These are phyloP conservation scores for Etia nguti DNA, from an alignment of 2,113 vertebrate species.

Conservation along the genomic window DNA sequence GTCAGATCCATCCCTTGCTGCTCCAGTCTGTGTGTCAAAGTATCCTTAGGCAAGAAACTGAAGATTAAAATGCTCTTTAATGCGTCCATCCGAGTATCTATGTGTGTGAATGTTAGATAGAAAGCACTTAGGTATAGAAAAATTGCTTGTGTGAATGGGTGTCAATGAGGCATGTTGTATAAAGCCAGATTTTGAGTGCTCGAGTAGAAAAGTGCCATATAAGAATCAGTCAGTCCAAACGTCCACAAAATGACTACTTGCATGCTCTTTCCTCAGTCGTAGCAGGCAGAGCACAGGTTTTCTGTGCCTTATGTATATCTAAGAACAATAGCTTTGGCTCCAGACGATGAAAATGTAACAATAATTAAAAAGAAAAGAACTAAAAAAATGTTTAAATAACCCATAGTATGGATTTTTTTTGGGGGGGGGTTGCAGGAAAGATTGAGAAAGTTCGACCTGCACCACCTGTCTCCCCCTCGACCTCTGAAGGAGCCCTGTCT, in stretches of 20 bases:
- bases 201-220: neutral
- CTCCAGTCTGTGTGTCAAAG: neutral
- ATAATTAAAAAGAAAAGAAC: neutral
- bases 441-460: constrained; percentile 88
- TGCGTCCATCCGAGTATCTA: neutral
- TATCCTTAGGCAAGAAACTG: neutral
- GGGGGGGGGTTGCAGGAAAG: constrained; percentile 81
- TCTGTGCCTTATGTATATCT: neutral
- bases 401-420: neutral
- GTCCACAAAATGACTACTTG: neutral
- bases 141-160: neutral
- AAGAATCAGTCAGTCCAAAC: neutral
- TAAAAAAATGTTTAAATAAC: neutral
- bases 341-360: neutral
- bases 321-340: neutral
- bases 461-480: constrained; percentile 83
- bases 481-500: constrained; percentile 79
- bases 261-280: neutral
- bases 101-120: neutral
- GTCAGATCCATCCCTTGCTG: neutral
- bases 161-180: neutral
- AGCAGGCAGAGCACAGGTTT: neutral
- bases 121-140: neutral
- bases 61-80: neutral
- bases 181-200: neutral